These are phyloP conservation scores for Sinodicranocentrus sp. DNA, from an alignment of 2,888 invertebrate genomes.

Conservation along the genomic window DNA sequence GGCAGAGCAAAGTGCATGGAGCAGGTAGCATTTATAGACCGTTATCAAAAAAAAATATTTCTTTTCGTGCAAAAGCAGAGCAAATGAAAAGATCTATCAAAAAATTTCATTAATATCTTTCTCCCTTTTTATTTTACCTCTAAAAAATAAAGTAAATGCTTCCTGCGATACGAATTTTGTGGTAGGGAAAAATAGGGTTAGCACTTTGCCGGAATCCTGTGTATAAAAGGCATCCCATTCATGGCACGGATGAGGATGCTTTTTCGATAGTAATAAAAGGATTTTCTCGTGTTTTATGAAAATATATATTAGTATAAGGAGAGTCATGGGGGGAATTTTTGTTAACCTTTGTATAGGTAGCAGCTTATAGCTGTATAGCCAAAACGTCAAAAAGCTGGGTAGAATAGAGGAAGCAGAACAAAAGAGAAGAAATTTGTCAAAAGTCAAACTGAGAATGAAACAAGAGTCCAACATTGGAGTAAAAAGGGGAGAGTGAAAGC, in stretches of 20 bases:
- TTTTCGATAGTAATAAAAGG: no score
- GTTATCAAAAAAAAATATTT: background rate
- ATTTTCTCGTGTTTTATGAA: no score
- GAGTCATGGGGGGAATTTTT: no score
- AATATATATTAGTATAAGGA: slow-evolving; percentile 1
- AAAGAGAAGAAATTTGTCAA: slow-evolving; percentile 38
- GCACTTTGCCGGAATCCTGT: no score
- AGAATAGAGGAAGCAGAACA: background rate
- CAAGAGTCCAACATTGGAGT: slow-evolving; percentile 19
- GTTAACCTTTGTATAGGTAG: no score
- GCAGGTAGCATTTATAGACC: slow-evolving; percentile 25
- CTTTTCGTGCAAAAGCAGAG: background rate
- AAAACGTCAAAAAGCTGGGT: background rate
- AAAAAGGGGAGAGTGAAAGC: background rate
- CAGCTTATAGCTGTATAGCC: no score
- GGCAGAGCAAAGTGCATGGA: slow-evolving; percentile 13
- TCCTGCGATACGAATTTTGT: background rate
- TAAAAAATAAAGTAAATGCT: background rate
- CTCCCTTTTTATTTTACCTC: background rate
- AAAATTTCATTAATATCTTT: slow-evolving; percentile 26
- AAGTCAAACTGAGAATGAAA: slow-evolving; percentile 26
- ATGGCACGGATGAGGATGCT: background rate
- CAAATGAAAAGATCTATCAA: slow-evolving; percentile 14
- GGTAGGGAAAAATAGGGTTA: no score
- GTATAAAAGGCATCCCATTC: background rate